phyloP scores from a whole-genome alignment of 1,140 invertebrate species.

The Sminthurinus signatus region DNA sequence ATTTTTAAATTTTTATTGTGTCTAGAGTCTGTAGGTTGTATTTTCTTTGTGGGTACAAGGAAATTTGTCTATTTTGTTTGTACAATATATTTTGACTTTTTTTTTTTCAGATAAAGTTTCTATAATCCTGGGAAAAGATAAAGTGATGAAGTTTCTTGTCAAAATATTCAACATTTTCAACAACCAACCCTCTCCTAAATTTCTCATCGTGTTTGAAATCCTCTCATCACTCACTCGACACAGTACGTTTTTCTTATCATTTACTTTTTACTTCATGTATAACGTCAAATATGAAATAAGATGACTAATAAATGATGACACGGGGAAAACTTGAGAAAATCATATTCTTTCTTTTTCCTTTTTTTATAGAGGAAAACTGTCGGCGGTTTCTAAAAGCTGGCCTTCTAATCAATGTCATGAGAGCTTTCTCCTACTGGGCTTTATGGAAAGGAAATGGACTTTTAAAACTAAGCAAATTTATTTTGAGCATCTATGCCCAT shows the following conservation, averaged over 20 bases:
- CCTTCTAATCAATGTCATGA: slow-evolving; percentile 23
- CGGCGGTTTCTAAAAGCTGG: slow-evolving; percentile 36
- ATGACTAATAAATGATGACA: too few relatives aligned
- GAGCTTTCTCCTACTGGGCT: slow-evolving; percentile 27
- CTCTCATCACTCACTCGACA: slow-evolving; percentile 59
- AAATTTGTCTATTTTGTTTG: too few relatives aligned
- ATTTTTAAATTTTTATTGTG: too few relatives aligned
- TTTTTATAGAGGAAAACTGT: slow-evolving; percentile 24
- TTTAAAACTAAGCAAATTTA: slow-evolving; percentile 25
- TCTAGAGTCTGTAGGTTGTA: too few relatives aligned
- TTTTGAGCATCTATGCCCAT: slow-evolving; percentile 25
- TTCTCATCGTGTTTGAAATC: slow-evolving; percentile 57
- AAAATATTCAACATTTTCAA: slow-evolving; percentile 56
- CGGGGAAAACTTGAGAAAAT: too few relatives aligned
- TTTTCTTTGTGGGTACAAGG: too few relatives aligned
- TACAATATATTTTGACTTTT: too few relatives aligned
- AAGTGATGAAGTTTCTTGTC: slow-evolving; percentile 56
- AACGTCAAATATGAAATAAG: too few relatives aligned
- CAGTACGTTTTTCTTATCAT: slow-evolving; percentile 48
- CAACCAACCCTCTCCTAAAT: slow-evolving; percentile 56
- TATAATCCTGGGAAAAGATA: slow-evolving; percentile 57
- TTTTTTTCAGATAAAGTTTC: slow-evolving; percentile 54
- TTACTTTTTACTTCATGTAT: too few relatives aligned
- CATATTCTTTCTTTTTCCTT: too few relatives aligned
- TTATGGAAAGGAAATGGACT: slow-evolving; percentile 36